Conservation (phyloP, 2,113 vertebrate genomes). For the Lontra canadensis region DNA sequence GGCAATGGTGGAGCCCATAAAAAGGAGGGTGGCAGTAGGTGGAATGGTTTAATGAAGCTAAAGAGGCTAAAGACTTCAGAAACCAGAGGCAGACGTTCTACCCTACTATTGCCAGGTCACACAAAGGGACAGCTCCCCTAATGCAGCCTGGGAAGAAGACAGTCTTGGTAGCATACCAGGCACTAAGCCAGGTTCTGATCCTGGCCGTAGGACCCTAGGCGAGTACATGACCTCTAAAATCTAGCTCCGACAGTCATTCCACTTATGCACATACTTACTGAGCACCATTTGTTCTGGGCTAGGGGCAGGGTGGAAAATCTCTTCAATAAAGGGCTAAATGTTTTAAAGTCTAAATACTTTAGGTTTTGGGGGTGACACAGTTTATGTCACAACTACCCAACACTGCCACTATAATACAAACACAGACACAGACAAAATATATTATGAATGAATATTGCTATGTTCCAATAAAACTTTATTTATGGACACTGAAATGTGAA, state of each 20-base stretch:
- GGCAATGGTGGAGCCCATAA: background rate
- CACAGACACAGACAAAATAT: background rate
- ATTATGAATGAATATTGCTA: background rate
- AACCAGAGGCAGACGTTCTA: background rate
- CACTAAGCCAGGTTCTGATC: background rate
- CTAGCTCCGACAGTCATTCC: background rate
- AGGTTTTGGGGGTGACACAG: background rate
- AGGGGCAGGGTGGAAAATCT: background rate
- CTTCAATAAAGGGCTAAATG: background rate
- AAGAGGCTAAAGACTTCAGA: background rate
- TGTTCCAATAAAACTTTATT: background rate
- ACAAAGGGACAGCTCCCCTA: background rate
- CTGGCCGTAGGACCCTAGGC: background rate
- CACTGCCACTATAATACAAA: conserved; percentile 13
- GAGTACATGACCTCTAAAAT: background rate
- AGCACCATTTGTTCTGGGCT: background rate
- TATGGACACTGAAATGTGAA: background rate
- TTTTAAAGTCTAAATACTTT: conserved; percentile 15
- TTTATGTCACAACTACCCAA: conserved; percentile 4
- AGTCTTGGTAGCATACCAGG: background rate
- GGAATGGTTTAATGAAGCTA: background rate
- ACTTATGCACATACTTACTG: background rate
- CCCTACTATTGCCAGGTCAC: background rate
- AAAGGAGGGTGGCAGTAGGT: background rate
- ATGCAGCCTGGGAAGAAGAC: background rate